These are phyloP conservation scores for Diadema setosum DNA, from an alignment of 35 echinoderm and acorn worm species.

Conservation along the genomic window DNA sequence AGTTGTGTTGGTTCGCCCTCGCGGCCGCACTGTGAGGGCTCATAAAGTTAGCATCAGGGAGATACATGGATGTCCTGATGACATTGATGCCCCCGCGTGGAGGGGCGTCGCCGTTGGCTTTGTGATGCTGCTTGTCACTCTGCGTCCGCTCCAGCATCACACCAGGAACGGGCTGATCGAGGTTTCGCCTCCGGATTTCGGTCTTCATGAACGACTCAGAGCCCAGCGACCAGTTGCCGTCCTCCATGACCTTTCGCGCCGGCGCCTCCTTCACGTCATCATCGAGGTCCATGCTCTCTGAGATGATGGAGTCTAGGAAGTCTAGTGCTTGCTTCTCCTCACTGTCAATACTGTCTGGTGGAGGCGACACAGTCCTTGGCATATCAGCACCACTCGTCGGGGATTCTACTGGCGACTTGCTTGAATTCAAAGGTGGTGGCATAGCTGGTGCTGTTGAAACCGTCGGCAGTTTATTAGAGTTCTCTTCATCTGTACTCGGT, in stretches of 20 bases:
- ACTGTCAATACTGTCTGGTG: not conserved
- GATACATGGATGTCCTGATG: not conserved
- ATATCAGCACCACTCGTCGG: not conserved
- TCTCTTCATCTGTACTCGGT: not conserved
- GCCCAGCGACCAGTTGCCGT: conserved; percentile 35
- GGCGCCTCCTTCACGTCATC: not conserved
- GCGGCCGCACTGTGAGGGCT: not conserved
- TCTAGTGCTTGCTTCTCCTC: conserved; percentile 70
- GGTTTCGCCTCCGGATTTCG: not conserved
- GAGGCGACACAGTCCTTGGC: not conserved
- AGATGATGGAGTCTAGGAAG: conserved; percentile 82
- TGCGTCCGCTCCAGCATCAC: conserved; percentile 30
- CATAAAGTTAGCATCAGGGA: conserved; percentile 3
- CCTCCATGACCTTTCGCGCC: not conserved
- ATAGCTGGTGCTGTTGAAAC: too few relatives aligned
- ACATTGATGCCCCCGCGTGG: not conserved
- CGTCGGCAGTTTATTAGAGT: not conserved
- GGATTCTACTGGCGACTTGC: not conserved
- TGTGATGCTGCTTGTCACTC: not conserved
- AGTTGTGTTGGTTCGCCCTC: not conserved
- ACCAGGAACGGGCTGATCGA: conserved; percentile 49
- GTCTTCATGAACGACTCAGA: not conserved
- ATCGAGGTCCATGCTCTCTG: conserved; percentile 72
- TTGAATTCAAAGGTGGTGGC: not conserved
- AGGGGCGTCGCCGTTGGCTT: not conserved